Evolutionary conservation across 2,888 invertebrate species (phyloP), one percentile per base, ranked within the genome.

Genomic region (Frankliniella intonsa): DNA sequence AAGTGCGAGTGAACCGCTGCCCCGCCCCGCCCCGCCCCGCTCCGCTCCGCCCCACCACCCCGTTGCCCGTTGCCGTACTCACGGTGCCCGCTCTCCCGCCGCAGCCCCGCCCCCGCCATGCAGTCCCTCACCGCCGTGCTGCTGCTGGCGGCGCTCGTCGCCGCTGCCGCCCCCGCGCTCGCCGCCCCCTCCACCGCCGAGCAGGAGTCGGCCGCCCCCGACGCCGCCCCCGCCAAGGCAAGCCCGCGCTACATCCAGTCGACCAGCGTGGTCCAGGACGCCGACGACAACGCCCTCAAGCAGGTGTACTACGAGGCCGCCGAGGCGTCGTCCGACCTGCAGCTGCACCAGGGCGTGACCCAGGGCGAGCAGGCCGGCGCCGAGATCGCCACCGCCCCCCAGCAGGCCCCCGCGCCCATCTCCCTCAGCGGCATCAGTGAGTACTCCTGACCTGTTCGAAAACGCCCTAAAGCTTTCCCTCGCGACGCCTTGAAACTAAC

Each of bases 311-410:
- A 76, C 69, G 69, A 76, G 25, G 69, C 69, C 10, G 25, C 22
- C 69, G 69, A 22, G 69, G 12, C 69, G 25, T 7, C 69, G n/a
- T 55, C 22, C 2, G 69, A 25, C 10, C 11, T 76, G 25, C 69
- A 76, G 69, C 22, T 76, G 69, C 69, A 76, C 25, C 25, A 76
- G 69, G 69, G 69, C 69, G 69, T 76, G 69, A 76, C 69, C 25
- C 69, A 76, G 69, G 69, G 69, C 69, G 69, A 76, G 69, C 69
- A 76, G 69, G 69, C 69, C 69, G 69, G 12, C 11, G 22, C 12
- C 25, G 69, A 76, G 69, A 10, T 76, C 22, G 69, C 69, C 69
- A 22, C 69, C 25, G 25, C 22, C 69, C 22, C 69, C 69, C 69
- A 25, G 14, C 55, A 14, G 69, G n/a, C 69, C 10, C 69, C 69